A percentile compares a stretch with the other conserved stretches of the same genome.
phyloP scores from a whole-genome alignment of 2,888 invertebrate genomes.

The Caenorhabditis sinica region DNA sequence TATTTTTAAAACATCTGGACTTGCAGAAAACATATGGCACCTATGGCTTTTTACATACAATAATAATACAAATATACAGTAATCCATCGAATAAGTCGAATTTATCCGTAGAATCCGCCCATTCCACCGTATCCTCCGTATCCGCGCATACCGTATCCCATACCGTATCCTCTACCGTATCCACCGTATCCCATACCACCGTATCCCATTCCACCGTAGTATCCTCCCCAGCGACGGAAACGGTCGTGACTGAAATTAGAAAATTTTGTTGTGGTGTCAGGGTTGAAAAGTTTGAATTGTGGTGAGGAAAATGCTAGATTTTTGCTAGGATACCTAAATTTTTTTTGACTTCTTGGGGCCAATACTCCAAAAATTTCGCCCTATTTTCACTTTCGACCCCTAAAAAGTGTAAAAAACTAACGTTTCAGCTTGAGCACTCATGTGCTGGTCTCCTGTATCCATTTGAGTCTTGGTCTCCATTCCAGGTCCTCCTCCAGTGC shows the following conservation, averaged over 20 bases:
- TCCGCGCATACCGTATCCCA: too few relatives aligned
- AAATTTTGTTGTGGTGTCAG: background rate
- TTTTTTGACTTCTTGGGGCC: too few relatives aligned
- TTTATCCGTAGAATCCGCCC: constrained; percentile 12
- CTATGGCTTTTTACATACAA: background rate
- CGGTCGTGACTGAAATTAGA: constrained; percentile 4
- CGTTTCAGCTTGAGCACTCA: constrained; percentile 1
- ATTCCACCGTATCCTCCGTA: too few relatives aligned
- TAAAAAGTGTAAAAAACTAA: background rate
- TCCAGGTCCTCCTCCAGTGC: background rate
- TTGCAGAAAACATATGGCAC: background rate
- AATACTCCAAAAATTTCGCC: background rate
- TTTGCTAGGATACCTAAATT: too few relatives aligned
- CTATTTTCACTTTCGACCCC: background rate
- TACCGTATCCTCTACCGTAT: constrained; percentile 2
- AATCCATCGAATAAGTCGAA: background rate
- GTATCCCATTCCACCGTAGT: constrained; percentile 20
- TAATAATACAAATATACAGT: background rate
- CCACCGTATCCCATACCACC: constrained; percentile 34
- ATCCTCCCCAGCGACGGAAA: constrained; percentile 27
- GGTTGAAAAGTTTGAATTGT: background rate
- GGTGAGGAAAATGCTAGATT: background rate
- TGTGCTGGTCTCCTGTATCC: constrained; percentile 6
- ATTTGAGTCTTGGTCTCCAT: background rate
- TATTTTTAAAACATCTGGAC: background rate